phyloP scores from a whole-genome alignment of 2,797 vertebrate genomes.

The Coreius guichenoti region DNA sequence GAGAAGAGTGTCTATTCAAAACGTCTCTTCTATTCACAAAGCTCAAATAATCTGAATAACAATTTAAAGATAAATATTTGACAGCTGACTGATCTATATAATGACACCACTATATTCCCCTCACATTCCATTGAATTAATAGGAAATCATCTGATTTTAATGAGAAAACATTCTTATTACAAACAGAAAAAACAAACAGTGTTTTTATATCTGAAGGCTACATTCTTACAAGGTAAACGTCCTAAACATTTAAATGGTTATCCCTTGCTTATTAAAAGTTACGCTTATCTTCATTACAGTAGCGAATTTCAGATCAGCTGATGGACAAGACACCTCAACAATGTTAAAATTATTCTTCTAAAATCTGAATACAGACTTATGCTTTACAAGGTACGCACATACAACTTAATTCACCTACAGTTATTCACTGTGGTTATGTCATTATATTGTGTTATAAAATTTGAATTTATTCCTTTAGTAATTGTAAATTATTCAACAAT shows the following conservation, averaged over 20 bases:
- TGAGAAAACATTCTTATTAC: no score
- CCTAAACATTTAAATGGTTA: neutral
- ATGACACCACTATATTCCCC: neutral
- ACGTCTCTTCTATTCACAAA: neutral
- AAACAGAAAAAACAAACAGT: no score
- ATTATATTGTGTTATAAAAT: neutral
- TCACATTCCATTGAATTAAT: neutral
- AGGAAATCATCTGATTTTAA: neutral
- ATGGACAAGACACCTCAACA: neutral
- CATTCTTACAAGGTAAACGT: neutral
- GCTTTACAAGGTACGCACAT: neutral
- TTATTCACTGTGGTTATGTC: neutral
- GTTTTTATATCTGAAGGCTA: neutral
- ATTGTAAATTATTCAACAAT: neutral
- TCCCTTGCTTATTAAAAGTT: neutral
- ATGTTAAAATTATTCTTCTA: neutral
- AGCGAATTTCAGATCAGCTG: neutral
- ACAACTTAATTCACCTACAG: neutral
- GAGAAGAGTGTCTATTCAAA: neutral
- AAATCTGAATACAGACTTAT: neutral
- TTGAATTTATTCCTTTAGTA: neutral
- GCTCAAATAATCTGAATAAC: neutral
- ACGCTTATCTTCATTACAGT: neutral
- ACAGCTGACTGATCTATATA: neutral
- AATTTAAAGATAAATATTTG: neutral